A percentile compares a stretch with the other conserved stretches of the same genome.
Conservation (phyloP, 2,888 invertebrate genomes). For the Listrodromus nycthemerus region DNA sequence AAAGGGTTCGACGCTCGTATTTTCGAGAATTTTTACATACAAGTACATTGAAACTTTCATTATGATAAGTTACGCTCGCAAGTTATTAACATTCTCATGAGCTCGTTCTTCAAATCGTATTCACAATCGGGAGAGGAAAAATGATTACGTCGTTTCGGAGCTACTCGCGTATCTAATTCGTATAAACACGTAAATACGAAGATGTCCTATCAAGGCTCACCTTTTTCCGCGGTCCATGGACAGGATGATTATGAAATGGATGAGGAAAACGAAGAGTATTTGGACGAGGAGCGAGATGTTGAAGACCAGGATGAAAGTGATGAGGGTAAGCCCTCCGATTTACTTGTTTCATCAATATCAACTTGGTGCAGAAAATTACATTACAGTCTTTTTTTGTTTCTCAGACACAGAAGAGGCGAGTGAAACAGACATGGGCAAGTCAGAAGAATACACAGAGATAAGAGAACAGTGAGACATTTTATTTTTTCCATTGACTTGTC, state of each 20-base stretch:
- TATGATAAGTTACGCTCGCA: not conserved
- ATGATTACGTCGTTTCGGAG: constrained; percentile 12
- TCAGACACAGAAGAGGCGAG: constrained; percentile 98
- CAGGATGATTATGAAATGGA: constrained; percentile 90
- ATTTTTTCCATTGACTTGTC: no score
- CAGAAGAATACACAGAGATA: constrained; percentile 92
- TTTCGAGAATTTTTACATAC: not conserved
- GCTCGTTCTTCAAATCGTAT: not conserved
- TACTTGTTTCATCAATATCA: constrained; percentile 13
- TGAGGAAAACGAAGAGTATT: constrained; percentile 90
- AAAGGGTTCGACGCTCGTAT: not conserved
- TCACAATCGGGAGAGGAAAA: not conserved
- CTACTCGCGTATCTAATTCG: constrained; percentile 4
- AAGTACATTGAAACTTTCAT: not conserved
- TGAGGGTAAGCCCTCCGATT: constrained; percentile 84
- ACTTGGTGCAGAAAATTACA: constrained; percentile 45
- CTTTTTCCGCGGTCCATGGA: constrained; percentile 88
- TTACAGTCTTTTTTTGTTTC: constrained; percentile 61
- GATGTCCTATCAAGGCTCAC: constrained; percentile 90
- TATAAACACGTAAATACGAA: constrained; percentile 23
- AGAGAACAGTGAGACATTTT: constrained; percentile 91
- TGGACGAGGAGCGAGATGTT: constrained; percentile 89
- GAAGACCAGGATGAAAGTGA: constrained; percentile 88
- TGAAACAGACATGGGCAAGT: constrained; percentile 95
- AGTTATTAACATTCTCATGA: not conserved